These are phyloP conservation scores for Parambassis ranga DNA, from an alignment of 2,797 vertebrate species.

Conservation along the genomic window DNA sequence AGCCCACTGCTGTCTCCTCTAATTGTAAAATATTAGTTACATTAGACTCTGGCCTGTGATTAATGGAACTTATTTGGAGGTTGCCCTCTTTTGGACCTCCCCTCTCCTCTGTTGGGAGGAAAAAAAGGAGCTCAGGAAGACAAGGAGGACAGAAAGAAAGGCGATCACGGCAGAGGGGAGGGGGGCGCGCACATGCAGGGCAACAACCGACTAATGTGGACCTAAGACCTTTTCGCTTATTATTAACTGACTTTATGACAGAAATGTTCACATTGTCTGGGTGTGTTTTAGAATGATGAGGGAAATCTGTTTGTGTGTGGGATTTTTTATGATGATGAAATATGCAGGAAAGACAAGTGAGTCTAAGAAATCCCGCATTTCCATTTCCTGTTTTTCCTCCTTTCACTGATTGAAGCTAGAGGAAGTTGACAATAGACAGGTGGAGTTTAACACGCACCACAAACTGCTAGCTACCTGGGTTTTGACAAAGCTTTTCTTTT, in stretches of 20 bases:
- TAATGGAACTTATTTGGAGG: slow-evolving; percentile 99
- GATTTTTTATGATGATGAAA: too few relatives aligned
- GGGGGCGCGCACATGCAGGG: slow-evolving; percentile 28
- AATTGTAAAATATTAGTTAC: slow-evolving; percentile 99
- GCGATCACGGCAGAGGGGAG: slow-evolving; percentile 15
- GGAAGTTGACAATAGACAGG: slow-evolving; percentile 20
- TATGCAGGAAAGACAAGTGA: too few relatives aligned
- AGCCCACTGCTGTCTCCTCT: slow-evolving; percentile 98
- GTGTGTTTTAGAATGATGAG: slow-evolving; percentile 18
- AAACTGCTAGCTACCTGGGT: slow-evolving; percentile 41
- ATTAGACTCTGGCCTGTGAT: slow-evolving; percentile 99
- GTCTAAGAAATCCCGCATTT: too few relatives aligned
- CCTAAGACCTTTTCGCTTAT: slow-evolving; percentile 48
- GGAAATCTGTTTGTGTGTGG: slow-evolving; percentile 12
- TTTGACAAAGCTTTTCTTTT: slow-evolving; percentile 52
- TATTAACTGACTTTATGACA: slow-evolving; percentile 41
- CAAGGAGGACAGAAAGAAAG: slow-evolving; percentile 37
- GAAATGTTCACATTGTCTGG: slow-evolving; percentile 14
- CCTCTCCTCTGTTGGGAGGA: slow-evolving; percentile 67
- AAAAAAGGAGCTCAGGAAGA: slow-evolving; percentile 62
- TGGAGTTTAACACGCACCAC: slow-evolving; percentile 17
- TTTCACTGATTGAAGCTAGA: slow-evolving; percentile 6
- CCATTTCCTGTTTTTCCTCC: slow-evolving; percentile 23
- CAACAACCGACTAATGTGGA: slow-evolving; percentile 48
- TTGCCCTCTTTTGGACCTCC: slow-evolving; percentile 83